Conservation (phyloP, 2,888 invertebrate genomes). For the Scaptomyza tumidula region DNA sequence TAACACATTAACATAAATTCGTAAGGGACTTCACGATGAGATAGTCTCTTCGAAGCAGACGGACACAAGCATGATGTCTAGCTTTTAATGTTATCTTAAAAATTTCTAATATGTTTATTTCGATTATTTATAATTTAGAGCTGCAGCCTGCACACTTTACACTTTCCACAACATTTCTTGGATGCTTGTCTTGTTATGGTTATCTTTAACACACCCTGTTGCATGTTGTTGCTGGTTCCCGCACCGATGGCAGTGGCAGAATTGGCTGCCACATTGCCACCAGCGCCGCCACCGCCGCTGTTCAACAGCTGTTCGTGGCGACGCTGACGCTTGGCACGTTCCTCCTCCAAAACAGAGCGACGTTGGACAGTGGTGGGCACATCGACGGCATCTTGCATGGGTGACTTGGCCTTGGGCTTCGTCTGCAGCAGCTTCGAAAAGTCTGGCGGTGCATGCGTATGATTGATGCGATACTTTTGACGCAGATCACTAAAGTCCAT, state of each 20-base stretch:
- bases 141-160: slow-evolving; percentile 15
- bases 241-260: slow-evolving; percentile 1
- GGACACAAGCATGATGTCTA: not conserved
- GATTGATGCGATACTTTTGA: slow-evolving; percentile 82
- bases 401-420: slow-evolving; percentile 82
- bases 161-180: slow-evolving; percentile 7
- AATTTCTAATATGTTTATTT: slow-evolving; percentile 11
- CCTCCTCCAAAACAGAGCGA: slow-evolving; percentile 83
- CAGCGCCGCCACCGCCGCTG: slow-evolving; percentile 41
- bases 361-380: slow-evolving; percentile 77
- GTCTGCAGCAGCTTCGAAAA: slow-evolving; percentile 83
- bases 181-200: slow-evolving; percentile 41
- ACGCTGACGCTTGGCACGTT: slow-evolving; percentile 83
- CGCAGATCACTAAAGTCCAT: slow-evolving; percentile 85
- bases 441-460: slow-evolving; percentile 81
- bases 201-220: slow-evolving; percentile 68
- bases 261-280: not conserved
- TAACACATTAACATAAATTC: no score
- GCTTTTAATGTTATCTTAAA: not conserved
- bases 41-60: not conserved
- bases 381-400: slow-evolving; percentile 83
- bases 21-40: not conserved
- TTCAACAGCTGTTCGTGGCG: slow-evolving; percentile 78
- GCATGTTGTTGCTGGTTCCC: slow-evolving; percentile 39
- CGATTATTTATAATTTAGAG: slow-evolving; percentile 19